Evolutionary conservation across 2,113 vertebrate genomes (phyloP).

Genomic region (Tychaedon coryphoeus): DNA sequence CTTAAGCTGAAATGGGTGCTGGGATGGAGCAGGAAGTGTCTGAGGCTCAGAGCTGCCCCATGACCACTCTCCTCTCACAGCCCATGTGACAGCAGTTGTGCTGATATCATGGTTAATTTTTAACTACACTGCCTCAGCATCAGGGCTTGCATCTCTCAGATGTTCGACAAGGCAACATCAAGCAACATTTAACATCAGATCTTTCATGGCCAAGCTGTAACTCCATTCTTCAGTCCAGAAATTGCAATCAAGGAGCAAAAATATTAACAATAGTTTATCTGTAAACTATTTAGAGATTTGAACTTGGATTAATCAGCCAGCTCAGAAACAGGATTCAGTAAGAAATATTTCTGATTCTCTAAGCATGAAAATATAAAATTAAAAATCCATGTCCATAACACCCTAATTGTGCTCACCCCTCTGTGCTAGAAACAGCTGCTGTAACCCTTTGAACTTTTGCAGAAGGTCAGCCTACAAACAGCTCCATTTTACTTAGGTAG

Average conservation of each 20-base stretch:
- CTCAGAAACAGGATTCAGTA: not conserved
- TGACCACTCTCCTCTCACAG: not conserved
- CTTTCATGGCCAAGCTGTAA: not conserved
- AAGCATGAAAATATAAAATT: not conserved
- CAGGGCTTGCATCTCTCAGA: not conserved
- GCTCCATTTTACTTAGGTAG: not conserved
- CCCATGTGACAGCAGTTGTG: not conserved
- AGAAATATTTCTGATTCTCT: not conserved
- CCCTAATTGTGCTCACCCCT: not conserved
- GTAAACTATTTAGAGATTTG: not conserved
- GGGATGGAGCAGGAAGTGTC: not conserved
- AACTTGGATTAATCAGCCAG: not conserved
- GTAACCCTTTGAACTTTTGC: not conserved
- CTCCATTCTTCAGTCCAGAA: not conserved
- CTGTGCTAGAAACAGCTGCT: not conserved
- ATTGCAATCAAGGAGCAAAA: not conserved
- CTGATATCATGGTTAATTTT: not conserved
- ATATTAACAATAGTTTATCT: not conserved
- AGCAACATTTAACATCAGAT: not conserved
- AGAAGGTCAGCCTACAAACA: not conserved
- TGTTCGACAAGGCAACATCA: not conserved
- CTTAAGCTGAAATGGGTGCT: fast-evolving
- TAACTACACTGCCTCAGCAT: not conserved
- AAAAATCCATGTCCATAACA: not conserved
- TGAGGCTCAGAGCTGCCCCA: not conserved